Evolutionary conservation across 2,113 vertebrate genomes (phyloP).

Genomic region (Coryphaenoides rupestris): DNA sequence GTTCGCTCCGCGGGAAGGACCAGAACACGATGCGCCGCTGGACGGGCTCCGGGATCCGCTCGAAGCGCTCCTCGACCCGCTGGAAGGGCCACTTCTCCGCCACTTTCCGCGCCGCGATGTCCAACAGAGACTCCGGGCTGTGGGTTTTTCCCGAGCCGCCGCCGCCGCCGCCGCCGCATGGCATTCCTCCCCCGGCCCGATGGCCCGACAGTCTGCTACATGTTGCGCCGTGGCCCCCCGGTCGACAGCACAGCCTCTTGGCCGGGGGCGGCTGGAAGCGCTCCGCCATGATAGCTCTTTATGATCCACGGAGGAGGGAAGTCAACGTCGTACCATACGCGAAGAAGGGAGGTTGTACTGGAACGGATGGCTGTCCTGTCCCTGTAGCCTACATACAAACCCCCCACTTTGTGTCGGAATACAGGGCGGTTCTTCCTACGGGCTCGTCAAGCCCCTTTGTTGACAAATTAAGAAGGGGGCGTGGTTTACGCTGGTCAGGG

Average conservation of each 20-base stretch:
- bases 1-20: slow-evolving; percentile 93
- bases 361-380: slow-evolving; percentile 10
- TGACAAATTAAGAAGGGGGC: slow-evolving; percentile 65
- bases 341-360: slow-evolving; percentile 54
- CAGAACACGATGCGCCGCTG: slow-evolving; percentile 95
- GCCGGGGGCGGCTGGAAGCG: slow-evolving; percentile 90
- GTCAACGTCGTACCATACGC: slow-evolving; percentile 86
- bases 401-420: slow-evolving; percentile 75
- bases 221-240: slow-evolving; percentile 76
- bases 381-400: slow-evolving; percentile 69
- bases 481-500: slow-evolving; percentile 41
- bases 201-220: slow-evolving; percentile 78
- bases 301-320: slow-evolving; percentile 88
- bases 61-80: slow-evolving; percentile 91
- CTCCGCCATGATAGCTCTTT: slow-evolving; percentile 98
- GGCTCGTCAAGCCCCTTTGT: slow-evolving; percentile 67
- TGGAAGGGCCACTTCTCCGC: slow-evolving; percentile 98
- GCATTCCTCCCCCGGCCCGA: slow-evolving; percentile 74
- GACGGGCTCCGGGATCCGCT: slow-evolving; percentile 93
- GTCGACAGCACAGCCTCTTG: slow-evolving; percentile 94
- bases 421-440: slow-evolving; percentile 54
- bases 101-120: slow-evolving; percentile 90
- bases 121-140: slow-evolving; percentile 88
- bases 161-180: slow-evolving; percentile 73
- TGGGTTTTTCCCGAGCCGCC: slow-evolving; percentile 78